A percentile compares a stretch with the other conserved stretches of the same genome.
Evolutionary conservation across 2,888 invertebrate species (phyloP).

Genomic region (Rotaria macrura): DNA sequence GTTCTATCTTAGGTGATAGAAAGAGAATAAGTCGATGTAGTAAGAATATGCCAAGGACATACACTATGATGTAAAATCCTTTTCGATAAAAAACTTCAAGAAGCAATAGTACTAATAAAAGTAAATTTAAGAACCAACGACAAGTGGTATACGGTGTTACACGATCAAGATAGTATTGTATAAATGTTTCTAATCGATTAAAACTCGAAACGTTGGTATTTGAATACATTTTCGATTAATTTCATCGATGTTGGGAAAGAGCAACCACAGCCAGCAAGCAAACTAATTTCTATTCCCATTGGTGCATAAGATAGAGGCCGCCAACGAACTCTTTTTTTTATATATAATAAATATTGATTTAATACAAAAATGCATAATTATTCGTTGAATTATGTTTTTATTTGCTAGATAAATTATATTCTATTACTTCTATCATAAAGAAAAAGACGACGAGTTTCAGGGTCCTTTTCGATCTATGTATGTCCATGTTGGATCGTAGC

Average conservation of each 20-base stretch:
- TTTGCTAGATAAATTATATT: background rate
- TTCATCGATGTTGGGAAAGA: background rate
- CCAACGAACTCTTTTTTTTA: background rate
- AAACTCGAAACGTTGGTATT: background rate
- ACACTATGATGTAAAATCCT: constrained; percentile 99
- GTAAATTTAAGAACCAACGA: background rate
- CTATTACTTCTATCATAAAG: background rate
- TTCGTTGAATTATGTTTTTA: background rate
- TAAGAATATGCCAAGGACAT: constrained; percentile 96
- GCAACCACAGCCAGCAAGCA: too few relatives aligned
- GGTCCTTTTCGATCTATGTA: background rate
- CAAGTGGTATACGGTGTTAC: background rate
- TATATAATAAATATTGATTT: background rate
- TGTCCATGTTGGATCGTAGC: background rate
- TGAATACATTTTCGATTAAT: background rate
- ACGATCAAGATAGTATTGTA: background rate
- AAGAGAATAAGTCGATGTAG: constrained; percentile 98
- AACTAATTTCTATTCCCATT: background rate
- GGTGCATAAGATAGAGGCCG: background rate
- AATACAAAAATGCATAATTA: background rate
- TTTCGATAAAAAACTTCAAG: constrained; percentile 46
- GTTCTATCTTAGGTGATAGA: constrained; percentile 89
- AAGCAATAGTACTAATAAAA: background rate
- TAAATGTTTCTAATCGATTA: background rate
- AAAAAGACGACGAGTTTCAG: background rate